Base-by-base conservation (phyloP, 1,140 invertebrate genomes). In the Globodera ellingtonae region DNA sequence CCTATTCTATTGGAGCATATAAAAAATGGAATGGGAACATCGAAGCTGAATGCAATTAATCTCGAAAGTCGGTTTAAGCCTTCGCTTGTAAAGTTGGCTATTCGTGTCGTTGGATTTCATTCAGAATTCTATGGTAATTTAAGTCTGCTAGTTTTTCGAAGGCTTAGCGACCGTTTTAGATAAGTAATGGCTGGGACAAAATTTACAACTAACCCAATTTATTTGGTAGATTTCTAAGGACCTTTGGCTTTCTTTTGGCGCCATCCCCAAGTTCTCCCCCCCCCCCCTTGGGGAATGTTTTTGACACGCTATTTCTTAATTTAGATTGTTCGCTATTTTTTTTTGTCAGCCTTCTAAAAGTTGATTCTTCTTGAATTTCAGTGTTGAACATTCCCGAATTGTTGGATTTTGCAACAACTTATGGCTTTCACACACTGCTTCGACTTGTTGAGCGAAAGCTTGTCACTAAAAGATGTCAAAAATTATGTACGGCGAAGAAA, bases 321-420 rank as follows among this genome's bases (percentile, higher is more conserved):
- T 35, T 35, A 35, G 35, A 35, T 35, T 35, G 35, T 35, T 35
- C 35, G 35, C 3, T 35, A 24, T 35, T 35, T 35, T 35, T 35
- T 35, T 35, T 35, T 35, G 35, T 3, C 35, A 3, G 35, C 35
- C 35, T 35, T 35, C 35, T 44, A n/a, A 72, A 72, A 72, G 8
- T 48, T n/a, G 47, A 72, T 0, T 72, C 52, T 72, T 69, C 52
- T 35, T n/a, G 21, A 48, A 48, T 72, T 59, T 8, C 9, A 75
- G 73, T 56, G 13, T n/a, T 9, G 21, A 24, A 56, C 5, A 65
- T 75, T 21, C 13, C 44, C 65, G 65, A 75, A 56, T 50, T 75
- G 44, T 75, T 75, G 65, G 73, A 75, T n/a, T 75, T 75, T 75
- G 73, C 73, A n/a, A 21, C 56, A 52, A 65, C 56, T 62, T 75